Evolutionary conservation across 64 coral and sea anemone genomes (phyloP).

Genomic region (Hydrozoanthus tunicans): DNA sequence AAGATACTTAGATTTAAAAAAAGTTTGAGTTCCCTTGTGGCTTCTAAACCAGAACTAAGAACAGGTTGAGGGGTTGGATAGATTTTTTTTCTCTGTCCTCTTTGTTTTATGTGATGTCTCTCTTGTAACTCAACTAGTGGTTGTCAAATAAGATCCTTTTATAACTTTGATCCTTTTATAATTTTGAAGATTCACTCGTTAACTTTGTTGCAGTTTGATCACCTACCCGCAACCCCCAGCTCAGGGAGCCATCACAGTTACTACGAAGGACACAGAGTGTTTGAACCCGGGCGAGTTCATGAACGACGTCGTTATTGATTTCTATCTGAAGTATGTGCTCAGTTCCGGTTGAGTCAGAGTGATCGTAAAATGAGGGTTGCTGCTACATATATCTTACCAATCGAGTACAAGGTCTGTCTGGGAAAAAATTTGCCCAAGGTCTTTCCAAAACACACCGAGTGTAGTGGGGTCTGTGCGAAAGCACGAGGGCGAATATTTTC

Average conservation of each 20-base stretch:
- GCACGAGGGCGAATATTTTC: too few species aligned
- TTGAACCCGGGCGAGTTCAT: slow-evolving; percentile 71
- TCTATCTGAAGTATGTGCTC: slow-evolving; percentile 86
- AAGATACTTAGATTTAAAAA: too few species aligned
- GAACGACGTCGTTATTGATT: slow-evolving; percentile 98
- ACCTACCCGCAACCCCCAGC: slow-evolving; percentile 64
- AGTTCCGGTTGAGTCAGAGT: neutral
- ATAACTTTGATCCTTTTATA: neutral
- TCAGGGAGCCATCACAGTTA: slow-evolving; percentile 80
- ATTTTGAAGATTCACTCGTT: neutral
- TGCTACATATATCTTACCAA: too few species aligned
- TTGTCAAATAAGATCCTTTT: neutral
- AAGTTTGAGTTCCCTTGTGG: too few species aligned
- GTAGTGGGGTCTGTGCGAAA: too few species aligned
- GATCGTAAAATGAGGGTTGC: neutral
- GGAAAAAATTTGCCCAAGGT: too few species aligned
- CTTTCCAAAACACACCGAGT: too few species aligned
- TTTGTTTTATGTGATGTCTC: too few species aligned
- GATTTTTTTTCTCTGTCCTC: too few species aligned
- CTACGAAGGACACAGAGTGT: slow-evolving; percentile 71
- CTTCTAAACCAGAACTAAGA: too few species aligned
- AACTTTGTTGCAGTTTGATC: slow-evolving; percentile 52
- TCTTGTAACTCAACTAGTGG: too few species aligned
- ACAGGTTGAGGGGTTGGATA: too few species aligned
- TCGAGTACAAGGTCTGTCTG: neutral